Evolutionary conservation across 2,113 vertebrate species (phyloP), one percentile per base, ranked within the genome.

Genomic region (Phasianus colchicus): DNA sequence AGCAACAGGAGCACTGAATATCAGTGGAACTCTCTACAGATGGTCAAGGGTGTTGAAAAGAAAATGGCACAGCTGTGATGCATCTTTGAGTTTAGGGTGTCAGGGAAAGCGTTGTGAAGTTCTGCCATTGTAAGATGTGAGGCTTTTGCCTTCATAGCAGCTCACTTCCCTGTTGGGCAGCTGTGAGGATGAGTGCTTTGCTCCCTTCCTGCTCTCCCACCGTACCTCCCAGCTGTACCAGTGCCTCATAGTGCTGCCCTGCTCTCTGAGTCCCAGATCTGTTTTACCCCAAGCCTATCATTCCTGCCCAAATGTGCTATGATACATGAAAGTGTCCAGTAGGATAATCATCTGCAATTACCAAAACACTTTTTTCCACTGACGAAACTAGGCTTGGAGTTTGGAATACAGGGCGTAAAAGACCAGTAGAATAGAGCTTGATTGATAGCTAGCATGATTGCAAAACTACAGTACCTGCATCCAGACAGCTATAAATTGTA

Each of bases 391-490:
- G 0, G 85, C 75, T 88, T 91, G 78, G 82, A 92, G 75, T 95
- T 89, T 87, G 30, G 69, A 95, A 80, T 86, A 71, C 79, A 83
- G 89, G 96, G 72, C 79, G 86, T 95, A 92, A 97, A 96, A 92
- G 91, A 83, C 94, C 9, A 18, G 86, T 88, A 96, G 95, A 97
- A 96, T 93, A 95, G 93, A 83, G 87, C 94, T 86, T 97, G 96
- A 96, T 91, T 96, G 95, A 95, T 97, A 95, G 89, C 88, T 95
- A 89, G 89, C 92, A 89, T 96, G 95, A 96, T 95, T 96, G 82
- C 94, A 95, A 90, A 97, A 92, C 88, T 93, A 88, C 90, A 93
- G 83, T 96, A 95, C 93, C 95, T 95, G 93, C 92, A 93, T 95
- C 80, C 80, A 95, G 90, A 84, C 84, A 91, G 94, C 85, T 94